These are phyloP conservation scores for Murina feae DNA, from an alignment of 2,113 vertebrate genomes.

Conservation along the genomic window DNA sequence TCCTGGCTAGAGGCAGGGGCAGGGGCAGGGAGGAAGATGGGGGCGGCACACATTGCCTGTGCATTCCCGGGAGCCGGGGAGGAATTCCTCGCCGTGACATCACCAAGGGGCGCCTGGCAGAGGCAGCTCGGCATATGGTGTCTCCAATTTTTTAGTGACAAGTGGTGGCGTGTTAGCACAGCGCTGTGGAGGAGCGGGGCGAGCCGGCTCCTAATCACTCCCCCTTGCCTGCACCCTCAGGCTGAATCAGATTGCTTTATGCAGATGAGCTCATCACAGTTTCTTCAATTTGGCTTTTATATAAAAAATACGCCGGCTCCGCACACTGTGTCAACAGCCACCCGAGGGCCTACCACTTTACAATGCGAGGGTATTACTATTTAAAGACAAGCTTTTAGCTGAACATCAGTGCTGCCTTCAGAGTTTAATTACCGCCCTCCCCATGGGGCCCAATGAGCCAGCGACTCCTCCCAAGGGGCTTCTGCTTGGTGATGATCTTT, in stretches of 20 bases:
- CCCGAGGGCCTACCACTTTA: constrained; percentile 88
- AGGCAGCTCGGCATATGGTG: constrained; percentile 89
- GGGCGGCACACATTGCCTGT: constrained; percentile 27
- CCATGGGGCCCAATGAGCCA: constrained; percentile 84
- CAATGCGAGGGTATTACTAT: constrained; percentile 84
- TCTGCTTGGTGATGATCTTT: constrained; percentile 83
- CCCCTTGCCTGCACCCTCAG: constrained; percentile 87
- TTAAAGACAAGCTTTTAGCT: constrained; percentile 90
- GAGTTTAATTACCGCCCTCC: constrained; percentile 91
- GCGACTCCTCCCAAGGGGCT: constrained; percentile 79
- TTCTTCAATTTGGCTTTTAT: constrained; percentile 89
- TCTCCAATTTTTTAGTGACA: constrained; percentile 87
- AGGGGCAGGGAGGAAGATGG: neutral
- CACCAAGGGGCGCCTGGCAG: constrained; percentile 81
- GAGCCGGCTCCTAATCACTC: constrained; percentile 87
- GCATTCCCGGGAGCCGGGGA: constrained; percentile 57
- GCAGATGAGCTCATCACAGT: constrained; percentile 94
- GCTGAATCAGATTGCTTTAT: constrained; percentile 91
- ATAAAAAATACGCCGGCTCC: constrained; percentile 80
- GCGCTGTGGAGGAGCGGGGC: constrained; percentile 78
- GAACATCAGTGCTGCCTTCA: constrained; percentile 81
- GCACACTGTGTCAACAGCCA: constrained; percentile 91
- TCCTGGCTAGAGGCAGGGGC: neutral
- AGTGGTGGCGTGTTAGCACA: constrained; percentile 88
- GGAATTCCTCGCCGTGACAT: constrained; percentile 72